Conservation (phyloP, 1,140 invertebrate genomes). For the Megalopta genalis region DNA sequence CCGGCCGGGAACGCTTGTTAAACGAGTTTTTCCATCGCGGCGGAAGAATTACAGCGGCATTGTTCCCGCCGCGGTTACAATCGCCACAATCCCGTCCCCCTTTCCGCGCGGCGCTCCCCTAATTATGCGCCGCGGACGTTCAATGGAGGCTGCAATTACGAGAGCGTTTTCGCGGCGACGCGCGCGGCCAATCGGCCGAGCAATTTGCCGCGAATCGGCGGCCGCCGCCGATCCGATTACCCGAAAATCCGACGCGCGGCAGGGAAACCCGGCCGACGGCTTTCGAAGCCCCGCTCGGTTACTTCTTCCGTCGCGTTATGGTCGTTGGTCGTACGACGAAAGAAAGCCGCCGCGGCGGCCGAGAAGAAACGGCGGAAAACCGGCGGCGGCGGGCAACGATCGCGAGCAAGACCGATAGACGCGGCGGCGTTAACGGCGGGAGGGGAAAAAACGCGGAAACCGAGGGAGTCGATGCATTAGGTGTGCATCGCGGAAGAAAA, state of each 20-base stretch:
- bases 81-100: neutral
- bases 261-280: too few relatives aligned
- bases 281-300: too few relatives aligned
- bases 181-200: neutral
- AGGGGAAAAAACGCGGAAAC: neutral
- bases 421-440: neutral
- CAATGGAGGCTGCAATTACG: slow-evolving; percentile 33
- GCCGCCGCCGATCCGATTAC: too few relatives aligned
- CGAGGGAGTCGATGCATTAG: slow-evolving; percentile 48
- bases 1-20: neutral
- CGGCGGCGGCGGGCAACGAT: neutral
- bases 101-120: neutral
- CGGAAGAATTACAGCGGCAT: slow-evolving; percentile 20
- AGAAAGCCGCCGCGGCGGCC: neutral
- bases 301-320: neutral
- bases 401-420: neutral
- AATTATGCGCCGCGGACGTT: slow-evolving; percentile 20
- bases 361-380: neutral
- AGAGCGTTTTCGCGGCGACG: neutral
- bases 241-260: too few relatives aligned
- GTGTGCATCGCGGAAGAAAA: slow-evolving; percentile 41
- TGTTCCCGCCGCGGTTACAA: slow-evolving; percentile 1
- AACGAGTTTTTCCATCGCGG: slow-evolving; percentile 18
- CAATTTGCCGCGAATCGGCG: too few relatives aligned
- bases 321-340: too few relatives aligned